Percentiles rank a stretch among this genome's conserved stretches.
Conservation (phyloP, 2,113 vertebrate species). For the Salvelinus fontinalis region DNA sequence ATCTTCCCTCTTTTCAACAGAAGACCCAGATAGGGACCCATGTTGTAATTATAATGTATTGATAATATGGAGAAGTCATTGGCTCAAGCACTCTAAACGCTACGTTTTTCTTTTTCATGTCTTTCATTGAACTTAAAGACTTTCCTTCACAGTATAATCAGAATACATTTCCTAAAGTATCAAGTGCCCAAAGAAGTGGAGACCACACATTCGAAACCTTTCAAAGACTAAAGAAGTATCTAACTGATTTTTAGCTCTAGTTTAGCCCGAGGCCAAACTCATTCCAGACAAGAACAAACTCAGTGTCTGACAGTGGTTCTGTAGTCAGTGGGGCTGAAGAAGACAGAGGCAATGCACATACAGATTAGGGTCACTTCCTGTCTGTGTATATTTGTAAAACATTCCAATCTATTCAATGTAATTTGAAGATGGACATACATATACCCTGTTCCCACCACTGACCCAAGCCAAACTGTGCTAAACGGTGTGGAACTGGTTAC, state of each 20-base stretch:
- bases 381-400: slow-evolving; percentile 24
- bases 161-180: slow-evolving; percentile 43
- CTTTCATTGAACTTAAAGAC: neutral
- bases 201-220: slow-evolving; percentile 10
- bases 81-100: too few species aligned
- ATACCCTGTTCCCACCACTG: too few species aligned
- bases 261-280: slow-evolving; percentile 37
- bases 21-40: too few species aligned
- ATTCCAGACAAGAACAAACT: slow-evolving; percentile 38
- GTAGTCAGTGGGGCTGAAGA: neutral
- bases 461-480: too few species aligned
- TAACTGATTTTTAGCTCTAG: slow-evolving; percentile 38
- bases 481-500: too few species aligned
- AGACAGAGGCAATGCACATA: slow-evolving; percentile 18
- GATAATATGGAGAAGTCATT: too few species aligned
- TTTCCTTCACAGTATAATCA: slow-evolving; percentile 1
- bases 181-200: slow-evolving; percentile 24
- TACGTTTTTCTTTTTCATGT: neutral
- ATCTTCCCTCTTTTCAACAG: too few species aligned
- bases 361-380: slow-evolving; percentile 36
- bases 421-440: neutral
- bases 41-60: too few species aligned
- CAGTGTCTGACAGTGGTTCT: slow-evolving; percentile 30
- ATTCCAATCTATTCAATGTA: neutral
- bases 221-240: slow-evolving; percentile 17